phyloP scores from a whole-genome alignment of 2,888 invertebrate species.

The Synergus japonicus region DNA sequence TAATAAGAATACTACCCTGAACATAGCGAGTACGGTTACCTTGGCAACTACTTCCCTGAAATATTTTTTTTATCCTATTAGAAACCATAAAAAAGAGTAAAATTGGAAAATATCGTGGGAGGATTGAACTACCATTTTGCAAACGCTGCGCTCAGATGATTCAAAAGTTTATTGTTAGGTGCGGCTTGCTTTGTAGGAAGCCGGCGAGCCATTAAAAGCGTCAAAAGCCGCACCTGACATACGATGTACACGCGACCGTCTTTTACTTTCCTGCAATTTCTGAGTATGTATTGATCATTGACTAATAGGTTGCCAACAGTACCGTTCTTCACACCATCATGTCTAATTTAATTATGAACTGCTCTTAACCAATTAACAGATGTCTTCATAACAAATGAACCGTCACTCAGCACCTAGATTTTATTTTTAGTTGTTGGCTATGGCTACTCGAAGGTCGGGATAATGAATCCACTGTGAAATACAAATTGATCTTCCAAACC shows the following conservation, averaged over 20 bases:
- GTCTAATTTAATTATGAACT: constrained; percentile 37
- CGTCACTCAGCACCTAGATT: constrained; percentile 21
- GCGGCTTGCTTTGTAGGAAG: constrained; percentile 24
- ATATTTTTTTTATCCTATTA: background rate
- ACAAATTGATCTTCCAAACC: background rate
- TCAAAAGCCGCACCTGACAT: constrained; percentile 31
- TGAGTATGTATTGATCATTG: background rate
- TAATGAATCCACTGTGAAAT: constrained; percentile 8
- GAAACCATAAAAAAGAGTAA: background rate
- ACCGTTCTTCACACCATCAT: background rate
- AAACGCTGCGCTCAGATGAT: background rate
- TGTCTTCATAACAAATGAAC: constrained; percentile 18
- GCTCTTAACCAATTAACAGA: constrained; percentile 32
- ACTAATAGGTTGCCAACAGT: background rate
- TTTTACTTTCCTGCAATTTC: background rate
- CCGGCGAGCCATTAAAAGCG: constrained; percentile 28
- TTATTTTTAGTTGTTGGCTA: constrained; percentile 18
- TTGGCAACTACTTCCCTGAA: too few relatives aligned
- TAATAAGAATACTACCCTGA: too few relatives aligned
- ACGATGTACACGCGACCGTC: constrained; percentile 22
- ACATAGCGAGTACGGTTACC: too few relatives aligned
- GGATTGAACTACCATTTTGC: constrained; percentile 1
- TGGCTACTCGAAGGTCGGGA: background rate
- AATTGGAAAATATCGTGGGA: background rate
- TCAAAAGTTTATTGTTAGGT: background rate